phyloP scores from a whole-genome alignment of 2,113 vertebrate genomes.

The Ranitomeya variabilis region DNA sequence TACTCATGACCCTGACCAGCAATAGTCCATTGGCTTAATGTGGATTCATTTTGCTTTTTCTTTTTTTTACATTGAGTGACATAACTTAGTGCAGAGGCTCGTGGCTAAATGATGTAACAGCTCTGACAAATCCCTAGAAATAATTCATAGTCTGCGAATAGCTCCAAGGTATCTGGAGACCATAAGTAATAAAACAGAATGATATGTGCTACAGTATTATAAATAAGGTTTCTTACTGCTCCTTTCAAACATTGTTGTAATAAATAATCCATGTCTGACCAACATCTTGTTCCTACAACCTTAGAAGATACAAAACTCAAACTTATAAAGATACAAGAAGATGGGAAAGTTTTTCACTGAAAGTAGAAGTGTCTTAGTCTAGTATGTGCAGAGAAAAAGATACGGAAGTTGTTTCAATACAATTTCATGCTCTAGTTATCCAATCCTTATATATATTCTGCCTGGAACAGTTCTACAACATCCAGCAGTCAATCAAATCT shows the following conservation, averaged over 20 bases:
- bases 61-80: not conserved
- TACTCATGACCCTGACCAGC: not conserved
- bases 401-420: not conserved
- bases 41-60: not conserved
- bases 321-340: not conserved
- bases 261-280: not conserved
- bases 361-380: too few relatives aligned
- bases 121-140: not conserved
- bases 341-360: not conserved
- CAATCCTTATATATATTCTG: not conserved
- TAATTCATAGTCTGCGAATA: constrained; percentile 1
- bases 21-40: not conserved
- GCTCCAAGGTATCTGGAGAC: not conserved
- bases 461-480: not conserved
- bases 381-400: not conserved
- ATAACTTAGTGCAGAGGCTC: not conserved
- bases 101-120: not conserved
- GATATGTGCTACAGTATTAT: not conserved
- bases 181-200: not conserved
- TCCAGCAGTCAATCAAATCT: not conserved
- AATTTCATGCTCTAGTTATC: not conserved
- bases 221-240: not conserved
- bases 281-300: not conserved
- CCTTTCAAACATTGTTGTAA: not conserved
- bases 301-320: not conserved